Evolutionary conservation across 2,797 vertebrate species (phyloP).

Genomic region (Oryzias dopingdopingensis): DNA sequence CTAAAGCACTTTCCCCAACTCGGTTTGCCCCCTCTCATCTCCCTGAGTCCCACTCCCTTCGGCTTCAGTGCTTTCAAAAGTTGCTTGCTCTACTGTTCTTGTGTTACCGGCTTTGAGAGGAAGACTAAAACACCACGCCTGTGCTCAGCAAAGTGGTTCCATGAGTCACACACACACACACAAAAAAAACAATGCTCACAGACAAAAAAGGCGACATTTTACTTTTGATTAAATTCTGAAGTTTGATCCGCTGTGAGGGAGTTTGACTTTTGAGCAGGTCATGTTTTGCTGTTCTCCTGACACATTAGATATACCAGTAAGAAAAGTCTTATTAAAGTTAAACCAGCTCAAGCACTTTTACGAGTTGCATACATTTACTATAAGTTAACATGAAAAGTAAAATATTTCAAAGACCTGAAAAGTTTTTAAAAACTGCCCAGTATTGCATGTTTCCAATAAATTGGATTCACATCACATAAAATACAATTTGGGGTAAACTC

Average conservation of each 20-base stretch:
- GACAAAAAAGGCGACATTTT: slow-evolving; percentile 1
- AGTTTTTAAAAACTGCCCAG: not conserved
- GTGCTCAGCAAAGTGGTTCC: slow-evolving; percentile 24
- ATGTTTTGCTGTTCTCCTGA: not conserved
- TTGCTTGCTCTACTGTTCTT: slow-evolving; percentile 34
- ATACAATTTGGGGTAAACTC: not conserved
- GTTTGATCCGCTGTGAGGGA: not conserved
- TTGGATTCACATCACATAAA: not conserved
- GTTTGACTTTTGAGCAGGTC: not conserved
- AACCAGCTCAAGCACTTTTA: too few relatives aligned
- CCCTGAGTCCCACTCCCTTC: slow-evolving; percentile 21
- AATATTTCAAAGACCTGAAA: not conserved
- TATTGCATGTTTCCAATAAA: not conserved
- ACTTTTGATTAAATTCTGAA: slow-evolving; percentile 4
- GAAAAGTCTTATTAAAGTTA: too few relatives aligned
- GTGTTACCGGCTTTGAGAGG: slow-evolving; percentile 33
- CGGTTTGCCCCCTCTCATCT: slow-evolving; percentile 9
- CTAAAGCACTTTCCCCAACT: slow-evolving; percentile 35
- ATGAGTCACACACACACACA: slow-evolving; percentile 14
- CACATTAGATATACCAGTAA: too few relatives aligned
- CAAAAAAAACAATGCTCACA: not conserved
- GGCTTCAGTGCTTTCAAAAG: slow-evolving; percentile 34
- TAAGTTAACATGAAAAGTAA: not conserved
- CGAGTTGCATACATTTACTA: not conserved
- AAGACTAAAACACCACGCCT: slow-evolving; percentile 27